A percentile compares a stretch with the other conserved stretches of the same genome.
Conservation (phyloP, 2,113 vertebrate genomes). For the Diphyllodes magnificus region DNA sequence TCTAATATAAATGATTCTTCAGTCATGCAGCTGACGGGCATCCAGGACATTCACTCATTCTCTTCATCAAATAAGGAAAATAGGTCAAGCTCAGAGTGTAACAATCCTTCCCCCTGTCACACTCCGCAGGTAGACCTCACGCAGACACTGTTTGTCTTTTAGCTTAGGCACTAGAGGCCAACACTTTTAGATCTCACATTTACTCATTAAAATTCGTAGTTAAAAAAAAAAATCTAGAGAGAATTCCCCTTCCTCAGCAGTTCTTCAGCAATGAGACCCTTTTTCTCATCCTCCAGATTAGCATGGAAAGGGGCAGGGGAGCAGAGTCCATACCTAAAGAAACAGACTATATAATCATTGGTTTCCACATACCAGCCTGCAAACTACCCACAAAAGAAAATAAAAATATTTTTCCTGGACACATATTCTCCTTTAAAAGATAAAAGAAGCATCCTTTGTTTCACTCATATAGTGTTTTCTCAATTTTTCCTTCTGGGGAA, state of each 20-base stretch:
- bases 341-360: not conserved
- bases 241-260: not conserved
- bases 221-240: not conserved
- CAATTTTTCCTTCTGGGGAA: not conserved
- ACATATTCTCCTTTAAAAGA: not conserved
- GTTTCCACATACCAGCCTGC: not conserved
- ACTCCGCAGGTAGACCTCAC: not conserved
- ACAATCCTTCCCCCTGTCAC: not conserved
- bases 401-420: not conserved
- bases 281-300: not conserved
- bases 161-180: not conserved
- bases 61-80: slow-evolving; percentile 1
- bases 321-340: not conserved
- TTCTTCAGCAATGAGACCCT: not conserved
- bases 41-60: not conserved
- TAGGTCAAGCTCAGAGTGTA: not conserved
- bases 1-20: not conserved
- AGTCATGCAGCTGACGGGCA: not conserved
- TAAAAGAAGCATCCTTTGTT: not conserved
- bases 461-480: not conserved
- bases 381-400: not conserved
- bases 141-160: not conserved
- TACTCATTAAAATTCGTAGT: not conserved
- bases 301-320: not conserved
- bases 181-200: not conserved